A percentile compares a stretch with the other conserved stretches of the same genome.
Conservation (phyloP, 2,113 vertebrate species). For the Leptosomus discolor region DNA sequence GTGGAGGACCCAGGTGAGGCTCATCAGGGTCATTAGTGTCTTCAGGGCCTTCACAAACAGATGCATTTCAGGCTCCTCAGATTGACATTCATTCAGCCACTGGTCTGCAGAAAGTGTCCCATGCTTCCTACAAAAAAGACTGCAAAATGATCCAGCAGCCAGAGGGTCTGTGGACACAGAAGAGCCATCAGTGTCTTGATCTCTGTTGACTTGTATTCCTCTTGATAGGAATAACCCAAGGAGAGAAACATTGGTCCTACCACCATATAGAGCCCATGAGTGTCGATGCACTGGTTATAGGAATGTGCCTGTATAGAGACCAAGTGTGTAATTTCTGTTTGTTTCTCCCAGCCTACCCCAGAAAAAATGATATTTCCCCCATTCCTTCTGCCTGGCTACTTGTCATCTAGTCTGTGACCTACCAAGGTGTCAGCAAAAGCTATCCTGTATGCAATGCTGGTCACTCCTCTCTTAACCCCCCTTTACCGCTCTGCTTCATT, state of each 20-base stretch:
- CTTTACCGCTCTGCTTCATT: background rate
- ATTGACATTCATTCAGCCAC: accelerated
- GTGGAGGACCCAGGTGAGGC: background rate
- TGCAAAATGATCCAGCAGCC: background rate
- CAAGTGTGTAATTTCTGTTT: background rate
- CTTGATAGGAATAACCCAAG: background rate
- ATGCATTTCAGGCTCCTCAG: background rate
- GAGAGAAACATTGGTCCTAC: background rate
- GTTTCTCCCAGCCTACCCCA: background rate
- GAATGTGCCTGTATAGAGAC: background rate
- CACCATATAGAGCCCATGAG: background rate
- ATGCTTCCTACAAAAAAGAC: background rate
- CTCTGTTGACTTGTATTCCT: background rate
- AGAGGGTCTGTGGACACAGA: background rate
- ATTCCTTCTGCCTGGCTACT: background rate
- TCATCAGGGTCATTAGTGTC: background rate
- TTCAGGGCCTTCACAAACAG: background rate
- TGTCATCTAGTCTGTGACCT: background rate
- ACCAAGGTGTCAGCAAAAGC: background rate
- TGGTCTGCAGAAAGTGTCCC: background rate
- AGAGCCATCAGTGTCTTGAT: background rate
- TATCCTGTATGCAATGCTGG: background rate
- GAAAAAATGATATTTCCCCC: background rate
- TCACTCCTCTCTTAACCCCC: background rate
- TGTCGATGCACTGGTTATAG: too few relatives aligned